Conservation (phyloP, 2,888 invertebrate genomes). For the Malachius bipustulatus region DNA sequence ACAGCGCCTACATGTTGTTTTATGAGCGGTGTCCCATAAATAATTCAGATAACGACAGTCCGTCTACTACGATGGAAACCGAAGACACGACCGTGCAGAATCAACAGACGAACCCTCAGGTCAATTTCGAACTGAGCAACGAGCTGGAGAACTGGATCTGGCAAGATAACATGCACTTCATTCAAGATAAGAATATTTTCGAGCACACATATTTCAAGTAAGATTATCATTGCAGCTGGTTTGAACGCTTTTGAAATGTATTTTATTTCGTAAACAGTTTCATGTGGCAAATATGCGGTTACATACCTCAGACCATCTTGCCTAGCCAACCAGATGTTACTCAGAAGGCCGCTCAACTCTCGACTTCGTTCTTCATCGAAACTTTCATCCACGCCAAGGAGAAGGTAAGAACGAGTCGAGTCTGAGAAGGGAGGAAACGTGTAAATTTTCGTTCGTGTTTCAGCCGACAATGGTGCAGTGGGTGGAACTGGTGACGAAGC, state of each 20-base stretch:
- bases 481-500: conserved; percentile 90
- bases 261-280: conserved; percentile 48
- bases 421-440: no score
- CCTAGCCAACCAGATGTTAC: conserved; percentile 69
- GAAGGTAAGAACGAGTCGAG: conserved; percentile 67
- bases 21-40: conserved; percentile 65
- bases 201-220: conserved; percentile 92
- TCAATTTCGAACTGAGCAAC: conserved; percentile 47
- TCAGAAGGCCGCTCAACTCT: conserved; percentile 74
- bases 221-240: conserved; percentile 27
- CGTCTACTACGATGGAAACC: conserved; percentile 28
- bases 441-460: no score
- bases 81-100: conserved; percentile 19
- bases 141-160: conserved; percentile 93
- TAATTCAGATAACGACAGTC: conserved; percentile 28
- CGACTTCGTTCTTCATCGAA: conserved; percentile 90
- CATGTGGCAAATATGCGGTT: conserved; percentile 93
- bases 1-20: conserved; percentile 95
- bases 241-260: background rate
- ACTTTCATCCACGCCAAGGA: conserved; percentile 96
- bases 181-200: conserved; percentile 91
- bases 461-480: conserved; percentile 93
- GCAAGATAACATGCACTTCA: conserved; percentile 92
- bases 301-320: conserved; percentile 79
- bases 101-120: conserved; percentile 16